Percentiles rank a stretch among this genome's conserved stretches.
Evolutionary conservation across 2,113 vertebrate species (phyloP).

Genomic region (Brachypodius melanocephalos): DNA sequence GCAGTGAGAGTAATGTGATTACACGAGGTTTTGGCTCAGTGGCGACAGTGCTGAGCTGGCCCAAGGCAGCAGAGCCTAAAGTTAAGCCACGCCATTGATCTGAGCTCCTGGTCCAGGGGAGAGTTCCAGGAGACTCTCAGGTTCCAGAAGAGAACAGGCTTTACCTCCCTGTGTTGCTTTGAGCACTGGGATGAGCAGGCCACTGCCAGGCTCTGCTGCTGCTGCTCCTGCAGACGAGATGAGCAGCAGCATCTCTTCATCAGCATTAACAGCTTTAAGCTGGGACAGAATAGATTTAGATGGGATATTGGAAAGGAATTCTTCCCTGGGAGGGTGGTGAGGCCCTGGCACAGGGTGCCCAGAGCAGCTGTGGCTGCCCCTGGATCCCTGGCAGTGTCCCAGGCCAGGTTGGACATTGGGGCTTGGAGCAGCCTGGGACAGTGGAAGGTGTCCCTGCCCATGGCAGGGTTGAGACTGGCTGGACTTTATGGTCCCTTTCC

Average conservation of each 20-base stretch:
- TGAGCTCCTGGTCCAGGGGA: neutral
- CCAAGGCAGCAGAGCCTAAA: neutral
- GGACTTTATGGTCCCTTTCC: neutral
- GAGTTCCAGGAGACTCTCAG: neutral
- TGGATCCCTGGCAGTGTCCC: neutral
- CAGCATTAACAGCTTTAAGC: neutral
- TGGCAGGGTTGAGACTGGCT: neutral
- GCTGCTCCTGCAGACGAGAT: neutral
- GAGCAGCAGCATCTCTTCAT: neutral
- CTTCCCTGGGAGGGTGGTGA: rapidly evolving
- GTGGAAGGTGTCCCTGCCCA: neutral
- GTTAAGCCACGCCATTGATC: neutral
- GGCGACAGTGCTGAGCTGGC: neutral
- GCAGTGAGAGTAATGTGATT: neutral
- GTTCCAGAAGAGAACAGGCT: neutral
- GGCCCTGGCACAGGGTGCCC: neutral
- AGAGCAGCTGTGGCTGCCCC: neutral
- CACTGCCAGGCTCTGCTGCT: neutral
- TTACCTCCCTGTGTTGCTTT: rapidly evolving
- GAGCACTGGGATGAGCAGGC: neutral
- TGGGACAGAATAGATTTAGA: neutral
- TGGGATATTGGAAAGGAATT: neutral
- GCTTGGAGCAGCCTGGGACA: neutral
- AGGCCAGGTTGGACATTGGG: neutral
- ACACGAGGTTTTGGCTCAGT: neutral